Conservation (phyloP, 2,797 vertebrate species). For the Myotis planiceps region DNA sequence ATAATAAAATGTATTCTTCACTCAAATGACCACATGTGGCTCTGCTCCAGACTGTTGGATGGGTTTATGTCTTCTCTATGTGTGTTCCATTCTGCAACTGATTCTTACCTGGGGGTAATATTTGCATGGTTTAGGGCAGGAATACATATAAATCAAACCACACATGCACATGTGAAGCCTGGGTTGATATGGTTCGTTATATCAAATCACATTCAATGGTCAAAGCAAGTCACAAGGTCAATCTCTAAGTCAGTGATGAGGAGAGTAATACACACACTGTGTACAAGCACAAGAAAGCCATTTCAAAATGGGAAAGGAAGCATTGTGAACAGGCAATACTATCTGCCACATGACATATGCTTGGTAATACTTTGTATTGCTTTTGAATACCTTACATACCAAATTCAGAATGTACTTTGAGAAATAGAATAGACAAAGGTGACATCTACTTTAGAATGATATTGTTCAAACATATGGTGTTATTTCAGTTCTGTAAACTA, state of each 20-base stretch:
- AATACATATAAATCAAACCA: neutral
- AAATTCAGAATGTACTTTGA: conserved; percentile 20
- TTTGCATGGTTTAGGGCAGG: neutral
- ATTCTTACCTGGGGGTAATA: neutral
- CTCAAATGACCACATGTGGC: neutral
- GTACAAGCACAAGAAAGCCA: neutral
- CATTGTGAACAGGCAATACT: neutral
- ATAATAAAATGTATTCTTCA: neutral
- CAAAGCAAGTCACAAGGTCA: neutral
- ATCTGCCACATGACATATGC: neutral
- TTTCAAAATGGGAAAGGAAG: neutral
- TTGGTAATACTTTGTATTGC: conserved; percentile 11
- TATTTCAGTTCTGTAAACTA: conserved; percentile 21
- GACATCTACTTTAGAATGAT: neutral
- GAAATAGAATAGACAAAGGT: neutral
- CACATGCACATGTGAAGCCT: neutral
- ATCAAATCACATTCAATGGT: neutral
- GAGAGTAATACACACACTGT: neutral
- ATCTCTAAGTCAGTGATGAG: neutral
- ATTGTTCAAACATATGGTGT: neutral
- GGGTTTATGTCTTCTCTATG: neutral
- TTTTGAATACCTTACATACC: neutral
- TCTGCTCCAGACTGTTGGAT: neutral
- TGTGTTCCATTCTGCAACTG: neutral
- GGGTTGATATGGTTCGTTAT: neutral